phyloP scores from a whole-genome alignment of 2,888 invertebrate species.

The Orthosia cruda region DNA sequence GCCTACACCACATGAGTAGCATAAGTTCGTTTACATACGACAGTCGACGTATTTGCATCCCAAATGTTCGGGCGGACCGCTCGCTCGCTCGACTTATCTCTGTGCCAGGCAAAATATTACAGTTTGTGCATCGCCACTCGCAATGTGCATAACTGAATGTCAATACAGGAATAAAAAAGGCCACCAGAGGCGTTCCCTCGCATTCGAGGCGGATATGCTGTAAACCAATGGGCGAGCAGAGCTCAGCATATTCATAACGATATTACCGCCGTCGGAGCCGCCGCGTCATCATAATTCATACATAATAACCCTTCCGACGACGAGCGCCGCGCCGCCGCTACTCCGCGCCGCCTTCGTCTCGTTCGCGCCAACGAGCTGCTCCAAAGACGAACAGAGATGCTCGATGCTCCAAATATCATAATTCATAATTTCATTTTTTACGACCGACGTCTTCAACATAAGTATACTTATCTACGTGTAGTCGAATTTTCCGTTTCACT shows the following conservation, averaged over 20 bases:
- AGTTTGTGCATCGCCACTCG: slow-evolving; percentile 90
- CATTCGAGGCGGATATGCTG: slow-evolving; percentile 89
- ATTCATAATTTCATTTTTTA: slow-evolving; percentile 91
- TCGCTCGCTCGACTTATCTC: slow-evolving; percentile 88
- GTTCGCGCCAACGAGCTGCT: slow-evolving; percentile 76
- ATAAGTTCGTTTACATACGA: slow-evolving; percentile 92
- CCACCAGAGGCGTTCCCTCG: slow-evolving; percentile 90
- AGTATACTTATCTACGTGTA: slow-evolving; percentile 75
- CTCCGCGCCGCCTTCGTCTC: slow-evolving; percentile 85
- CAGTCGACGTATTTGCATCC: slow-evolving; percentile 91
- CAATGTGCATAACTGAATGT: slow-evolving; percentile 91
- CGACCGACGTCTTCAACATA: slow-evolving; percentile 73
- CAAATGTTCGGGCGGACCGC: slow-evolving; percentile 89
- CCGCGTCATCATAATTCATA: slow-evolving; percentile 92
- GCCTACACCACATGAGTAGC: slow-evolving; percentile 90
- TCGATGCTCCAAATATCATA: slow-evolving; percentile 87
- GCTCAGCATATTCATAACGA: slow-evolving; percentile 92
- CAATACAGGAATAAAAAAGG: slow-evolving; percentile 91
- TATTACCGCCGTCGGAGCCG: slow-evolving; percentile 90
- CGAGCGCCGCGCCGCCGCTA: slow-evolving; percentile 80
- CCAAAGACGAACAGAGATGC: slow-evolving; percentile 85
- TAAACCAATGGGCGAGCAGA: slow-evolving; percentile 90
- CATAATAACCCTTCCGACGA: slow-evolving; percentile 91
- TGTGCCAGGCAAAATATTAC: slow-evolving; percentile 90
- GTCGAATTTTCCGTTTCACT: slow-evolving; percentile 80